These are phyloP conservation scores for Nyctereutes procyonoides DNA, from an alignment of 2,113 vertebrate genomes.

Conservation along the genomic window DNA sequence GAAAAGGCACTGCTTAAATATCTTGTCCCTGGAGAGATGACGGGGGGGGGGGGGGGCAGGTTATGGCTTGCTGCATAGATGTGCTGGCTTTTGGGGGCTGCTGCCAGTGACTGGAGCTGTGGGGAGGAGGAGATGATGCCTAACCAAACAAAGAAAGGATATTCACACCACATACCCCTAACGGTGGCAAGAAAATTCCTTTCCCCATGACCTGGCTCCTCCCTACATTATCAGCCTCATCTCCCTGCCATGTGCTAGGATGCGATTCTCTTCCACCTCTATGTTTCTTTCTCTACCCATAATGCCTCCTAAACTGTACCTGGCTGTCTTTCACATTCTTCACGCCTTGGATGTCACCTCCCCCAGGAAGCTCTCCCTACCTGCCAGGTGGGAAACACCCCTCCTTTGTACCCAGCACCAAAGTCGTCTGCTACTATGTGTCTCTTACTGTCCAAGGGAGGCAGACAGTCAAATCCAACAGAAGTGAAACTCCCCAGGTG, in stretches of 20 bases:
- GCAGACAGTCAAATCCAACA: neutral
- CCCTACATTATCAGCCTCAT: neutral
- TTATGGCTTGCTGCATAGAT: neutral
- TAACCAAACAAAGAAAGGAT: neutral
- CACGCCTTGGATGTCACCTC: neutral
- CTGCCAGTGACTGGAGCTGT: neutral
- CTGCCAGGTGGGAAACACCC: neutral
- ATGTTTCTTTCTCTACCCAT: neutral
- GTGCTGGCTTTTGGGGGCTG: neutral
- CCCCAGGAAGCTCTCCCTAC: neutral
- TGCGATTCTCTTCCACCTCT: no score
- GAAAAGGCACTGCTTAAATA: neutral
- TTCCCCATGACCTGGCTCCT: neutral
- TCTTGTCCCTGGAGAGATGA: neutral
- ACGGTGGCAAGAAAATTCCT: neutral
- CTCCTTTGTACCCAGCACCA: neutral
- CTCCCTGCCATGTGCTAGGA: neutral
- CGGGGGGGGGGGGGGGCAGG: rapidly evolving
- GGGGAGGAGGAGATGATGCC: neutral
- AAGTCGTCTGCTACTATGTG: neutral
- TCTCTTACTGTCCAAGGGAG: neutral
- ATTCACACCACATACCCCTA: neutral
- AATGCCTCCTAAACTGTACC: no score
- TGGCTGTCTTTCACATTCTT: neutral
- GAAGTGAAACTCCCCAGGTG: neutral